These are phyloP conservation scores for Drosophila acutilabella DNA, from an alignment of 2,888 invertebrate genomes.

Conservation along the genomic window DNA sequence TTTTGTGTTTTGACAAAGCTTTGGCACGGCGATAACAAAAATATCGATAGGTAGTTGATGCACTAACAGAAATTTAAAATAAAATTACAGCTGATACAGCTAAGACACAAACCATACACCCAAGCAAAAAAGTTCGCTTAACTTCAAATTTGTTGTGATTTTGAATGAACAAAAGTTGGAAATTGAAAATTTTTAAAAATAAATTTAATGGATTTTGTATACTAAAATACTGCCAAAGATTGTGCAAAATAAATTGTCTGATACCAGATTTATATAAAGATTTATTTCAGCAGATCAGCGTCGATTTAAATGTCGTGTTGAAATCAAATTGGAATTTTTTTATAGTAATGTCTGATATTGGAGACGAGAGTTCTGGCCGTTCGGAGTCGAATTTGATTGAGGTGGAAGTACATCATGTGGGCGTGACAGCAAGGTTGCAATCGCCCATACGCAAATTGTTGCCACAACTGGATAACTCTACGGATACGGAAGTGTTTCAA, in stretches of 20 bases:
- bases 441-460: slow-evolving; percentile 78
- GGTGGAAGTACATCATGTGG: slow-evolving; percentile 82
- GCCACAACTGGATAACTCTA: slow-evolving; percentile 75
- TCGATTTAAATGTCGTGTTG: slow-evolving; percentile 14
- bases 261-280: too few relatives aligned
- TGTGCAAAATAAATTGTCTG: too few relatives aligned
- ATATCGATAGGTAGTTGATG: slow-evolving; percentile 33
- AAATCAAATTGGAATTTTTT: neutral
- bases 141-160: too few relatives aligned
- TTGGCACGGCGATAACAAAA: slow-evolving; percentile 25
- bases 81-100: neutral
- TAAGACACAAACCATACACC: neutral
- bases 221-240: too few relatives aligned
- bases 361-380: slow-evolving; percentile 57
- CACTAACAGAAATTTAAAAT: neutral
- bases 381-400: slow-evolving; percentile 80
- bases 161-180: too few relatives aligned
- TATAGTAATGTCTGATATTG: slow-evolving; percentile 75
- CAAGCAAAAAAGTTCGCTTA: neutral
- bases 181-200: too few relatives aligned
- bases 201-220: too few relatives aligned
- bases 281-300: neutral
- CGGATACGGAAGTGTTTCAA: slow-evolving; percentile 75
- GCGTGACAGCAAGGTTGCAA: slow-evolving; percentile 82
- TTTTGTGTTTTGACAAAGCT: slow-evolving; percentile 21